Base-by-base conservation (phyloP, 2,797 vertebrate species). In the Diglossa cyanea region DNA sequence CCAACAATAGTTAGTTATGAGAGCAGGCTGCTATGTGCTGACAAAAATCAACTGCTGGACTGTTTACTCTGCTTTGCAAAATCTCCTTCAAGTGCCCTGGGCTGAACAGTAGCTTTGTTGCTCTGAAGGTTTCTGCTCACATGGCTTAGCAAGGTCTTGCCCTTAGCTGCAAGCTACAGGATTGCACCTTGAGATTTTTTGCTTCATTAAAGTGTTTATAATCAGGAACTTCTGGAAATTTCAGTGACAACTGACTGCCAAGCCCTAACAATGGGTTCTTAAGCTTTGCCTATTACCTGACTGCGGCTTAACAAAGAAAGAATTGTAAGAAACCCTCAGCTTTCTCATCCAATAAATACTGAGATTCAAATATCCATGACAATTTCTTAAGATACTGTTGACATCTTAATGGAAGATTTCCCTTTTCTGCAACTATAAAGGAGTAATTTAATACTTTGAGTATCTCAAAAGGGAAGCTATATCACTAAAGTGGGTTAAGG, bases 101-200 rank as follows among this genome's bases (percentile, higher is more conserved):
- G 54, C 28, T 60, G 55, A 90, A 42, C 2, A 81, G 33, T 1
- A 68, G 50, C 40, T 66, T 88, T 75, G 25, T 13, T 66, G 67
- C 30, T 75, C 54, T 87, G 31, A 58, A 86, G 68, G 51, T 62
- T 88, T 84, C 92, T 78, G 81, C 63, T 89, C 60, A 76, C 39
- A 62, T 37, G 28, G 66, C 44, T 90, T 68, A 47, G 51, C 47
- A 67, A 86, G 33, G 54, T 47, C 62, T 33, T 68, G 62, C 20
- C 71, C 63, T 81, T 85, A 24, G 45, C 70, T 84, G 70, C 39
- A 88, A 86, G 40, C 31, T 44, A 55, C 51, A 66, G 51, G 31
- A 51, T 8, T 63, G 60, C 20, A 55, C 19, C 77, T 91, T 8
- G 17, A 65, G 35, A 81, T 47, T 81, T 71, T 93, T 86, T 1